Base-by-base conservation (phyloP, 2,113 vertebrate species). In the Pangasianodon hypophthalmus region DNA sequence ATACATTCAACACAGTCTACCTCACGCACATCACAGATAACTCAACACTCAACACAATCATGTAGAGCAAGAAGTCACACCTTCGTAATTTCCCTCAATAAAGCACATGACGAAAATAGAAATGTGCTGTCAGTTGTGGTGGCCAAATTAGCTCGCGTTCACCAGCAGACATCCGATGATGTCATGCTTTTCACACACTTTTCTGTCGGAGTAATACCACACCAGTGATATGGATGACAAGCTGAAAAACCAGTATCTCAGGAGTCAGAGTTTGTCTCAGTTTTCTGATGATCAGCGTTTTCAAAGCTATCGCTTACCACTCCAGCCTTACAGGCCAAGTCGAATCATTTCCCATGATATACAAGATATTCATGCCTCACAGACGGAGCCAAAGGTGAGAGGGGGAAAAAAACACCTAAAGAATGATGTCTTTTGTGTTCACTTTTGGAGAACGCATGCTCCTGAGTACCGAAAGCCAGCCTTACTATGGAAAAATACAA, bases 251-350 rank as follows among this genome's bases (percentile, higher is more conserved):
- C 80, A 84, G 46, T 19, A 46, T 14, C 24, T 69, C n/a, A 21
- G 32, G 29, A 62, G 14, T 32, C 32, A 13, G n/a, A 48, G 19
- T 18, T 16, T 75, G 41, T 86, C 88, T 88, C 85, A 88, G n/a
- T 16, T 87, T 77, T 50, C 21, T 37, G 21, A n/a, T 50, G n/a
- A 80, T 80, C 46, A n/a, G 26, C 46, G 16, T 50, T 50, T 80
- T 80, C 29, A n/a, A 26, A 46, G 79, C 19, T 41, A 84, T 84
- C 16, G 14, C 29, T 77, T 71, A 37, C 26, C 9, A 18, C 64
- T 54, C 37, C 11, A n/a, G 26, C 41, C 41, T 89, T 48, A 82
- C 46, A 54, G 52, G 37, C 77, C 1, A 3, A 84, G 41, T 13
- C 37, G 2, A 69, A 86, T 10, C 52, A 86, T 67, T 24, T 84